Evolutionary conservation across 1,140 invertebrate genomes (phyloP).

Genomic region (Camponotus floridanus): DNA sequence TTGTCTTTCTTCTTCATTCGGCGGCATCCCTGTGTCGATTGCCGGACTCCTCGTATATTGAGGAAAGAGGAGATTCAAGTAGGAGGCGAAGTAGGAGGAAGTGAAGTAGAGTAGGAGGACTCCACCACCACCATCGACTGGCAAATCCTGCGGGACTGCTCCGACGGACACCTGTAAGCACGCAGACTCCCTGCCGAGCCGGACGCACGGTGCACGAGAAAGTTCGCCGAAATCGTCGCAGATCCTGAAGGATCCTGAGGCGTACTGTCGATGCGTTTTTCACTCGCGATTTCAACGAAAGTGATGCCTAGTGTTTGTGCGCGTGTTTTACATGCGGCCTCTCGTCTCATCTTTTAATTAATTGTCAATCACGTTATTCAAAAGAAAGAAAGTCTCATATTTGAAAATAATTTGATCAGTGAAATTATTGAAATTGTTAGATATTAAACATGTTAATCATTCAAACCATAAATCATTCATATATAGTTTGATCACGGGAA

Average conservation of each 20-base stretch:
- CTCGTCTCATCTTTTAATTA: background rate
- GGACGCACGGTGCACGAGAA: constrained; percentile 65
- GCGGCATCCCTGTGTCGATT: constrained; percentile 54
- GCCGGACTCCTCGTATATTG: constrained; percentile 61
- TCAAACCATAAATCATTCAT: background rate
- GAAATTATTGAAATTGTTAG: background rate
- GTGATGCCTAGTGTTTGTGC: constrained; percentile 22
- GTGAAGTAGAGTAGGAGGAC: constrained; percentile 74
- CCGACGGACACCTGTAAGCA: constrained; percentile 76
- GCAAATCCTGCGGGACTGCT: constrained; percentile 74
- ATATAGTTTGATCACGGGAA: background rate
- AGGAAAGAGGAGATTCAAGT: constrained; percentile 57
- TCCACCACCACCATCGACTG: constrained; percentile 71
- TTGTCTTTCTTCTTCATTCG: constrained; percentile 20
- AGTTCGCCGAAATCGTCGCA: constrained; percentile 68
- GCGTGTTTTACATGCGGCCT: constrained; percentile 8
- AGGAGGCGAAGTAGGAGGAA: constrained; percentile 72
- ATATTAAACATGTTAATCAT: background rate
- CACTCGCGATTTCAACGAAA: constrained; percentile 26
- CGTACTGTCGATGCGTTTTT: constrained; percentile 44
- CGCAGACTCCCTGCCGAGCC: constrained; percentile 73
- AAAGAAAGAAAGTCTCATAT: background rate
- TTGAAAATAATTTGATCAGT: background rate
- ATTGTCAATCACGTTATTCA: too few species aligned
- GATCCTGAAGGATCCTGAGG: constrained; percentile 66